Evolutionary conservation across 2,797 vertebrate genomes (phyloP).

Genomic region (Petrocephalus schoutedeni): DNA sequence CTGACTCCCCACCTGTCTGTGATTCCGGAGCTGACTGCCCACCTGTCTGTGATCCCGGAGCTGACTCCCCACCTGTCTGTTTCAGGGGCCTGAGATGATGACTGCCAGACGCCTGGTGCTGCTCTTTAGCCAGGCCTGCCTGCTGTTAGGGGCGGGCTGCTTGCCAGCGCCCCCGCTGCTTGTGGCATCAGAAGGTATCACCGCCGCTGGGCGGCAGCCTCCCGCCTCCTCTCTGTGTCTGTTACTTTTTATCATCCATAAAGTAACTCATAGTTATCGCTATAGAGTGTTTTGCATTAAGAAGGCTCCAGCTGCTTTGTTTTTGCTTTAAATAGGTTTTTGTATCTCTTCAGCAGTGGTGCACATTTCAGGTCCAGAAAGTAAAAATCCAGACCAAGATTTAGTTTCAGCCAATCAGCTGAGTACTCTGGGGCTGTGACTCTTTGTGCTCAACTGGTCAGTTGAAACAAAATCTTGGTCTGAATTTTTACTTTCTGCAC

Average conservation of each 20-base stretch:
- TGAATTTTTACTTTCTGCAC: no score
- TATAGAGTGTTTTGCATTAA: no score
- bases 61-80: not conserved
- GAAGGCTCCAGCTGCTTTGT: not conserved
- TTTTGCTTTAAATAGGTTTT: not conserved
- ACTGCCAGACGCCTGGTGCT: not conserved
- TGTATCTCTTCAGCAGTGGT: not conserved
- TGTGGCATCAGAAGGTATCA: not conserved
- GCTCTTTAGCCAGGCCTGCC: not conserved
- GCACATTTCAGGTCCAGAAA: no score
- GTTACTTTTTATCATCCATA: not conserved
- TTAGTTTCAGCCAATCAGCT: no score
- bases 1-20: no score
- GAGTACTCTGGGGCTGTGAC: no score
- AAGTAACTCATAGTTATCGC: no score
- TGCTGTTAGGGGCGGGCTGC: not conserved
- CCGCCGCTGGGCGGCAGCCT: not conserved
- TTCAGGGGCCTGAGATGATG: constrained; percentile 15
- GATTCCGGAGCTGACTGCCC: not conserved
- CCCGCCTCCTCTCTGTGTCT: not conserved
- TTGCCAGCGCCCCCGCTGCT: not conserved
- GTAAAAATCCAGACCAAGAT: no score
- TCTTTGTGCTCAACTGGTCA: no score
- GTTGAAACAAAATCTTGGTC: no score
- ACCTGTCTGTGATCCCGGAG: not conserved